Evolutionary conservation across 2,888 invertebrate genomes (phyloP).

Genomic region (Aporophyla lueneburgensis): DNA sequence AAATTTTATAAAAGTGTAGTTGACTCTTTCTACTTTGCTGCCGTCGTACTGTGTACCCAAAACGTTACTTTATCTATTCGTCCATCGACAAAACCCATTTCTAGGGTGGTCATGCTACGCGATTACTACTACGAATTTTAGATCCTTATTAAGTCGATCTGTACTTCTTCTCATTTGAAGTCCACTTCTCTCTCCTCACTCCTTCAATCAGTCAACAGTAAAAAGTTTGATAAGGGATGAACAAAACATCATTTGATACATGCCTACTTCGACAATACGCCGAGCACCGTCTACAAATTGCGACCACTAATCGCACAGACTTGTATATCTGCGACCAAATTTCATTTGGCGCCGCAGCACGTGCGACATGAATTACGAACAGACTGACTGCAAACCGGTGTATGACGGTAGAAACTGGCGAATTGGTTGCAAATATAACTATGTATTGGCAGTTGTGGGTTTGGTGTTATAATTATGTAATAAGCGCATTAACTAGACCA

Average conservation of each 20-base stretch:
- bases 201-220: no score
- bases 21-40: no score
- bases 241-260: not conserved
- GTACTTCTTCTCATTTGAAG: not conserved
- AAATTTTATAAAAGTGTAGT: no score
- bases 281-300: constrained; percentile 38
- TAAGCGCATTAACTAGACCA: not conserved
- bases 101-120: no score
- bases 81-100: no score
- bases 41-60: no score
- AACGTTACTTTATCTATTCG: no score
- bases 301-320: constrained; percentile 49
- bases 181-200: not conserved
- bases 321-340: constrained; percentile 66
- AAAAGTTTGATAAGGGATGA: not conserved
- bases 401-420: constrained; percentile 63
- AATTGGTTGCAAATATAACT: constrained; percentile 65
- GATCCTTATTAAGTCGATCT: no score
- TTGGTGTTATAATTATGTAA: not conserved
- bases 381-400: constrained; percentile 66
- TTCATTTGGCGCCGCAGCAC: constrained; percentile 71
- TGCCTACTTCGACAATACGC: constrained; percentile 5
- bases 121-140: no score
- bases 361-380: constrained; percentile 74
- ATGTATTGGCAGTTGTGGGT: constrained; percentile 54